A percentile compares a stretch with the other conserved stretches of the same genome.
phyloP scores from a whole-genome alignment of 2,797 vertebrate genomes.

The Dendrocincla tyrannina region DNA sequence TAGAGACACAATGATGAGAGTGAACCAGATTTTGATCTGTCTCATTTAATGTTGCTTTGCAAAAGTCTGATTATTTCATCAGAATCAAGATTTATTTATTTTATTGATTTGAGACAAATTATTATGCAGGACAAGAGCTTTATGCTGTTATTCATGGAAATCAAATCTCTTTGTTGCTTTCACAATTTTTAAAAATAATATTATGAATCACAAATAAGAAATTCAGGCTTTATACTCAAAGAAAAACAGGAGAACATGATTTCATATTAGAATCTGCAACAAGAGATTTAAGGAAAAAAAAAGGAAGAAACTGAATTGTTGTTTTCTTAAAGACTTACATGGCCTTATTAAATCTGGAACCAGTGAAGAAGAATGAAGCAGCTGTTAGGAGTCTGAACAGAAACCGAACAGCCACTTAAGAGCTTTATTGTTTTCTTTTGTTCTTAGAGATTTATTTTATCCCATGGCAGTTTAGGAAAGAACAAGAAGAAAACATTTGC shows the following conservation, averaged over 20 bases:
- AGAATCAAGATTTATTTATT: neutral
- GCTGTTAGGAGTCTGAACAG: conserved; percentile 64
- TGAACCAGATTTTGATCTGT: neutral
- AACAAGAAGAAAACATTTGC: conserved; percentile 42
- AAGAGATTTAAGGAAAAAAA: neutral
- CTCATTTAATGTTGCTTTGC: neutral
- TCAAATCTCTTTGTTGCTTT: neutral
- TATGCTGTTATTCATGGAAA: neutral
- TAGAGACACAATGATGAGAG: neutral
- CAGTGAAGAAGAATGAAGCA: conserved; percentile 71
- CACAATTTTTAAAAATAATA: neutral
- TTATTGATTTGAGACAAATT: neutral
- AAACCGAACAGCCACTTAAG: conserved; percentile 56
- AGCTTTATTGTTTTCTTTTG: conserved; percentile 44
- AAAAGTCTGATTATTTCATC: neutral
- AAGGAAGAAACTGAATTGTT: neutral
- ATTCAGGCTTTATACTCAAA: neutral
- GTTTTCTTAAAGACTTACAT: conserved; percentile 59
- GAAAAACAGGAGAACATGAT: neutral
- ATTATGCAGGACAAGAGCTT: neutral
- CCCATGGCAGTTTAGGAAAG: conserved; percentile 26
- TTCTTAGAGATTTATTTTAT: conserved; percentile 57
- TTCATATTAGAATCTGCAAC: neutral
- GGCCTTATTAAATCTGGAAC: conserved; percentile 62
- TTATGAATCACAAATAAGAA: neutral